Evolutionary conservation across 2,797 vertebrate species (phyloP).

Genomic region (Aeoliscus strigatus): DNA sequence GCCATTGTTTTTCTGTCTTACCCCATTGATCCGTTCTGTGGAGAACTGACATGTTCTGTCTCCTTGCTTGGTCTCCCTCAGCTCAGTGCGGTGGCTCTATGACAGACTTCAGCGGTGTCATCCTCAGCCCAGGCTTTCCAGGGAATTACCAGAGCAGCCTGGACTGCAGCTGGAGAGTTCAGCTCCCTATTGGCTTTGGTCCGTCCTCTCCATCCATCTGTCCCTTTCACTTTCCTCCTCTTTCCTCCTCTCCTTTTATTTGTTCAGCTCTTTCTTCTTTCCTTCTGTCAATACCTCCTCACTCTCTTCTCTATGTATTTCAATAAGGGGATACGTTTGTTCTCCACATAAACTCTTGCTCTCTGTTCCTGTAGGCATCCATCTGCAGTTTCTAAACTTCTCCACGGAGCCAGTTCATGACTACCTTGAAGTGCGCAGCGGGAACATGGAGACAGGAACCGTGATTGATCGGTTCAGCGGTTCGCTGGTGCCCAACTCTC

Average conservation of each 20-base stretch:
- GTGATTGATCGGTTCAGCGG: slow-evolving; percentile 95
- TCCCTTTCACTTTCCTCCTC: slow-evolving; percentile 1
- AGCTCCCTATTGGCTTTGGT: slow-evolving; percentile 92
- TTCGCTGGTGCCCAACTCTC: slow-evolving; percentile 82
- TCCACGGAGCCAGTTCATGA: slow-evolving; percentile 98
- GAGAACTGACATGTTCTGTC: slow-evolving; percentile 54
- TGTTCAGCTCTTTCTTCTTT: background rate
- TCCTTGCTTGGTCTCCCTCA: slow-evolving; percentile 66
- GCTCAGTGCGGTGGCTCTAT: slow-evolving; percentile 91
- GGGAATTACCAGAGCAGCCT: slow-evolving; percentile 97
- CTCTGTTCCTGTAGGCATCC: slow-evolving; percentile 79
- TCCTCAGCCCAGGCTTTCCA: slow-evolving; percentile 95
- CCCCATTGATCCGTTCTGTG: slow-evolving; percentile 18
- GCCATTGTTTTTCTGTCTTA: slow-evolving; percentile 37
- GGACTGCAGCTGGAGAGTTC: slow-evolving; percentile 94
- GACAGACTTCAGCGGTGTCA: slow-evolving; percentile 90
- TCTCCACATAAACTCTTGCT: slow-evolving; percentile 6
- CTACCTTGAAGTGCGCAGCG: slow-evolving; percentile 93
- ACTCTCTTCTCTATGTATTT: background rate
- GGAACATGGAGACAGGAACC: slow-evolving; percentile 82
- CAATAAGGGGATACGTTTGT: too few species aligned
- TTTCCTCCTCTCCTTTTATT: background rate
- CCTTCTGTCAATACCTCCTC: background rate
- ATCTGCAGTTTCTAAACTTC: slow-evolving; percentile 95
- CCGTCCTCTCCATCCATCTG: slow-evolving; percentile 42